A percentile compares a stretch with the other conserved stretches of the same genome.
phyloP scores from a whole-genome alignment of 2,797 vertebrate species.

The Knipowitschia caucasica region DNA sequence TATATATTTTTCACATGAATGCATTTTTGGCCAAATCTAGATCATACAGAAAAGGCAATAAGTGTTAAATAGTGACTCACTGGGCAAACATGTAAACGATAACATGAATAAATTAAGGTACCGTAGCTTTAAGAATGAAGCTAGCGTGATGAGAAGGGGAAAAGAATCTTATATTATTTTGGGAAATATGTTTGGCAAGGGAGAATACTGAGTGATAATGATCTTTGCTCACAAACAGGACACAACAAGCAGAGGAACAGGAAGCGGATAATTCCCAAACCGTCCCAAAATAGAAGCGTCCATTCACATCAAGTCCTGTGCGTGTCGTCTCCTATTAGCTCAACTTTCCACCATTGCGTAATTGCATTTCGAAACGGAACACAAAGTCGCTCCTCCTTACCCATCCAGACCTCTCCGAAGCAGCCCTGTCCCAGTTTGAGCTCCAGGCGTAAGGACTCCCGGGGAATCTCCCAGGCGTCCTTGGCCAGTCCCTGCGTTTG shows the following conservation, averaged over 20 bases:
- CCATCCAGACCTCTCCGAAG: slow-evolving; percentile 98
- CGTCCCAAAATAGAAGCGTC: slow-evolving; percentile 29
- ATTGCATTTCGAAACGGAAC: slow-evolving; percentile 15
- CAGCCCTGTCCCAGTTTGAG: slow-evolving; percentile 95
- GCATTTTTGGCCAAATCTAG: no score
- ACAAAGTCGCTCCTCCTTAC: slow-evolving; percentile 75
- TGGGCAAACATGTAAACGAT: no score
- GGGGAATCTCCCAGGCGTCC: slow-evolving; percentile 96
- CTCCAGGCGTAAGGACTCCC: slow-evolving; percentile 90
- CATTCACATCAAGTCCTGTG: slow-evolving; percentile 7
- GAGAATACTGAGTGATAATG: slow-evolving; percentile 20
- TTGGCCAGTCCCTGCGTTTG: slow-evolving; percentile 95
- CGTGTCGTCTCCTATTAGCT: slow-evolving; percentile 8
- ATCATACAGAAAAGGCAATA: no score
- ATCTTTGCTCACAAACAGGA: slow-evolving; percentile 40
- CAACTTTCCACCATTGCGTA: not conserved
- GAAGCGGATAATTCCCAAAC: slow-evolving; percentile 40
- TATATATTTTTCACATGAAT: no score
- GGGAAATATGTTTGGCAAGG: slow-evolving; percentile 16
- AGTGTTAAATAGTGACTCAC: no score
- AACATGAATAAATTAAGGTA: no score
- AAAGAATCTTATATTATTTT: slow-evolving; percentile 7
- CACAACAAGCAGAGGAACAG: slow-evolving; percentile 59
- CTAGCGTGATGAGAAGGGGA: slow-evolving; percentile 25
- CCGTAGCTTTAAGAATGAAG: not conserved